Percentiles rank a stretch among this genome's conserved stretches.
These are phyloP conservation scores for Poecilus cupreus DNA, from an alignment of 2,888 invertebrate species.

Conservation along the genomic window DNA sequence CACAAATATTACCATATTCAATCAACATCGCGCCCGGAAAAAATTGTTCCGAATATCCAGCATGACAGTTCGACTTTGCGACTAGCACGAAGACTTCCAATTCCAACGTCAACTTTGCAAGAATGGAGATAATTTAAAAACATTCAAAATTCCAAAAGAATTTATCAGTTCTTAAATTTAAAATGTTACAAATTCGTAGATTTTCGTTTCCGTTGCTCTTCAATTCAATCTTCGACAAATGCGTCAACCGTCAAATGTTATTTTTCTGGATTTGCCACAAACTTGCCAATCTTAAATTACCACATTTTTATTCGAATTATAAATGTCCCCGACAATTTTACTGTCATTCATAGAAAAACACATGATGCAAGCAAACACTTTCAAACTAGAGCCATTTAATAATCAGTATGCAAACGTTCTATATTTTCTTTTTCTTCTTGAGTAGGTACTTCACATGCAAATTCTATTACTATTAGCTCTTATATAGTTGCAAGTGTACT, in stretches of 20 bases:
- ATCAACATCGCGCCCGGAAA: constrained; percentile 46
- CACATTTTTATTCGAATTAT: constrained; percentile 9
- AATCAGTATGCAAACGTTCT: background rate
- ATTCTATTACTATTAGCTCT: background rate
- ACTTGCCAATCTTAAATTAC: background rate
- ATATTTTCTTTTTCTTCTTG: background rate
- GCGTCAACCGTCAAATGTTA: constrained; percentile 43
- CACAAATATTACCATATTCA: constrained; percentile 58
- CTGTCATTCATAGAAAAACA: background rate
- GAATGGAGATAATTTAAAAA: constrained; percentile 53
- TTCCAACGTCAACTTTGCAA: constrained; percentile 1
- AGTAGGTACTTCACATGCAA: background rate
- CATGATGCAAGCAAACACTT: background rate
- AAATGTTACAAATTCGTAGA: constrained; percentile 41
- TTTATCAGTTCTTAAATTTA: constrained; percentile 35
- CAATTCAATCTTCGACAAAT: constrained; percentile 33
- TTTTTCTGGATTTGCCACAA: constrained; percentile 37
- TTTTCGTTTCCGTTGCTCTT: background rate
- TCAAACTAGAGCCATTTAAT: background rate
- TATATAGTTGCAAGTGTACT: background rate
- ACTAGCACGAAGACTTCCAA: constrained; percentile 20
- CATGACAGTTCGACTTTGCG: constrained; percentile 38
- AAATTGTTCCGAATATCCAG: constrained; percentile 52
- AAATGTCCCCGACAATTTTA: background rate
- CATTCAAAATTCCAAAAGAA: constrained; percentile 39